Percentiles rank a stretch among this genome's conserved stretches.
Conservation (phyloP, 2,797 vertebrate species). For the Vipera ursinii region DNA sequence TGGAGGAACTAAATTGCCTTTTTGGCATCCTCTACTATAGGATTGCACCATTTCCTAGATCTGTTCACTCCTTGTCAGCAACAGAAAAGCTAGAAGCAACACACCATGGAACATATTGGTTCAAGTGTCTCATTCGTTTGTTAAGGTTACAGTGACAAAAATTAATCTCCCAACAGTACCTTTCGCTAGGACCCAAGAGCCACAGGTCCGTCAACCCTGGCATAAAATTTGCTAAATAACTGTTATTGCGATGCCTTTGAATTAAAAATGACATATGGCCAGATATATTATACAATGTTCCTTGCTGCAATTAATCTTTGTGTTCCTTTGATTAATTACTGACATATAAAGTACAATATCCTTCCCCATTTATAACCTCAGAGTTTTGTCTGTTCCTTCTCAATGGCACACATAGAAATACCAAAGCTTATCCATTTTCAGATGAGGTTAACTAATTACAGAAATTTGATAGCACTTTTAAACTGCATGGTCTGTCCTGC, state of each 20-base stretch:
- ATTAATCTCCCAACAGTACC: not conserved
- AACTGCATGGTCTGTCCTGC: not conserved
- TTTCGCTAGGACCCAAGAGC: not conserved
- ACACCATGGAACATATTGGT: not conserved
- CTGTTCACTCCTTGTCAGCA: not conserved
- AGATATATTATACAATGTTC: slow-evolving; percentile 21
- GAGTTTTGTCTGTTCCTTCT: slow-evolving; percentile 23
- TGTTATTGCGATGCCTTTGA: slow-evolving; percentile 11
- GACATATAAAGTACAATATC: slow-evolving; percentile 12
- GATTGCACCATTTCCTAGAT: not conserved
- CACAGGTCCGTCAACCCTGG: not conserved
- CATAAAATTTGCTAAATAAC: slow-evolving; percentile 35
- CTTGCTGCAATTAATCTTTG: slow-evolving; percentile 39
- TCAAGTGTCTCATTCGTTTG: not conserved
- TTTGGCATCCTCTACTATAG: not conserved
- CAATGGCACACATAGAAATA: slow-evolving; percentile 21
- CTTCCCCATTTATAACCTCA: slow-evolving; percentile 16
- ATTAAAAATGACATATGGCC: slow-evolving; percentile 17
- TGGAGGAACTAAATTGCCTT: not conserved
- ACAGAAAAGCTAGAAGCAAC: not conserved
- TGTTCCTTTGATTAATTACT: slow-evolving; percentile 57
- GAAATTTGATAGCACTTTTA: not conserved
- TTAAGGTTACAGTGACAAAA: not conserved
- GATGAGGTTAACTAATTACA: slow-evolving; percentile 13
- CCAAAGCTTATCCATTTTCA: slow-evolving; percentile 13